Percentiles rank a stretch among this genome's conserved stretches.
phyloP scores from a whole-genome alignment of 30 jellyfish, hydroid and myxozoan species.

The Haliclystus octoradiatus region DNA sequence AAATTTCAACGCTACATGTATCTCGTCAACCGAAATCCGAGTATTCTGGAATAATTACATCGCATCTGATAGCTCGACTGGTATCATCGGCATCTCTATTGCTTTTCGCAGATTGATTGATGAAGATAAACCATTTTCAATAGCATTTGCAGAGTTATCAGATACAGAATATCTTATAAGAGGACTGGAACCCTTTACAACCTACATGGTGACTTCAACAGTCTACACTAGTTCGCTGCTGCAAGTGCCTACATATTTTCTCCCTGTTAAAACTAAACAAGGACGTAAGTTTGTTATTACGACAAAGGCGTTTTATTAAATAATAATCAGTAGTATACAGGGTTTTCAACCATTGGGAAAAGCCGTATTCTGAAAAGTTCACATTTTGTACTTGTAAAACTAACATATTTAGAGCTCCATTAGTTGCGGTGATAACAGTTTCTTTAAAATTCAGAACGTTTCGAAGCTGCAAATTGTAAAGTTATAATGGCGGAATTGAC shows the following conservation, averaged over 20 bases:
- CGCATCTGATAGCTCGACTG: background rate
- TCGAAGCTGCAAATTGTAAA: too few relatives aligned
- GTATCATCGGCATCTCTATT: background rate
- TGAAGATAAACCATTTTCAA: background rate
- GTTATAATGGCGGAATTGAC: too few relatives aligned
- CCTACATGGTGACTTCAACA: background rate
- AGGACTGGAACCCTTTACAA: background rate
- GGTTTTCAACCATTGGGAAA: too few relatives aligned
- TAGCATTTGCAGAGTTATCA: background rate
- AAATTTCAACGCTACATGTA: background rate
- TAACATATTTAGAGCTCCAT: too few relatives aligned
- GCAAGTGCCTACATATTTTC: background rate
- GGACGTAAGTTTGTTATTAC: conserved; percentile 1
- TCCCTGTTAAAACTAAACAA: background rate
- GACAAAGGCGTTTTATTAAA: too few relatives aligned
- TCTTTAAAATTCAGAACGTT: too few relatives aligned
- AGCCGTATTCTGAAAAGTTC: too few relatives aligned
- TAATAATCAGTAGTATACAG: too few relatives aligned
- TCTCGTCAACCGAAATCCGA: background rate
- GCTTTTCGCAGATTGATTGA: background rate
- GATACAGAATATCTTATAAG: background rate
- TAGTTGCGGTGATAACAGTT: too few relatives aligned
- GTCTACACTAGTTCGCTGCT: background rate
- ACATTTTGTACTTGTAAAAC: too few relatives aligned
- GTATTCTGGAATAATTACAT: background rate